These are phyloP conservation scores for Amphiprion ocellaris DNA, from an alignment of 2,113 vertebrate genomes.

Conservation along the genomic window DNA sequence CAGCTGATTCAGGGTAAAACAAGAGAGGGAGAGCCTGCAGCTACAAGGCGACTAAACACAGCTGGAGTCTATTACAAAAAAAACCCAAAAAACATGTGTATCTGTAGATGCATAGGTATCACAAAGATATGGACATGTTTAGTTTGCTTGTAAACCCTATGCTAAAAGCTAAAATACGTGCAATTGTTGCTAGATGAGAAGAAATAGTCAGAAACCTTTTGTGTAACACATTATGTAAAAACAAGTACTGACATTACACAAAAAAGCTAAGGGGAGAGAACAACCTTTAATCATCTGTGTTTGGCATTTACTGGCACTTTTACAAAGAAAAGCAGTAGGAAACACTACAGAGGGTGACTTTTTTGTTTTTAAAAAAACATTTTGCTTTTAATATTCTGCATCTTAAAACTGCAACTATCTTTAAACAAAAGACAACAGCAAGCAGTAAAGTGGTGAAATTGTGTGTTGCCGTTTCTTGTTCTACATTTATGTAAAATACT, in stretches of 20 bases:
- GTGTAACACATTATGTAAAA: neutral
- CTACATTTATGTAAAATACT: conserved; percentile 18
- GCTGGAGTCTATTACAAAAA: neutral
- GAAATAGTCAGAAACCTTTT: no score
- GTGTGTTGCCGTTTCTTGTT: conserved; percentile 6
- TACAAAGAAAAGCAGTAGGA: neutral
- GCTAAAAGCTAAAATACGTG: no score
- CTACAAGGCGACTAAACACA: neutral
- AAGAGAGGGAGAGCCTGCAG: conserved; percentile 5
- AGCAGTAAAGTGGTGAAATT: neutral
- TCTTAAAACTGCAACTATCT: neutral
- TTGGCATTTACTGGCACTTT: conserved; percentile 9
- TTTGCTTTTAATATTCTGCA: neutral
- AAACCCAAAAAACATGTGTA: neutral
- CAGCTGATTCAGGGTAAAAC: conserved; percentile 60
- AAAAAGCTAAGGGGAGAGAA: neutral
- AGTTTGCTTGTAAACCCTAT: neutral
- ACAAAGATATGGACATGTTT: neutral
- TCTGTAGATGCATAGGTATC: neutral
- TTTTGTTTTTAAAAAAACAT: neutral
- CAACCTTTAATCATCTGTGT: conserved; percentile 11
- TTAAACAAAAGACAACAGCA: conserved; percentile 13
- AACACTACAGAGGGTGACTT: neutral
- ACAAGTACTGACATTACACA: neutral
- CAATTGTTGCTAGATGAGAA: no score